A percentile compares a stretch with the other conserved stretches of the same genome.
phyloP scores from a whole-genome alignment of 1,140 invertebrate species.

The Ceratoteleas bidentatus region DNA sequence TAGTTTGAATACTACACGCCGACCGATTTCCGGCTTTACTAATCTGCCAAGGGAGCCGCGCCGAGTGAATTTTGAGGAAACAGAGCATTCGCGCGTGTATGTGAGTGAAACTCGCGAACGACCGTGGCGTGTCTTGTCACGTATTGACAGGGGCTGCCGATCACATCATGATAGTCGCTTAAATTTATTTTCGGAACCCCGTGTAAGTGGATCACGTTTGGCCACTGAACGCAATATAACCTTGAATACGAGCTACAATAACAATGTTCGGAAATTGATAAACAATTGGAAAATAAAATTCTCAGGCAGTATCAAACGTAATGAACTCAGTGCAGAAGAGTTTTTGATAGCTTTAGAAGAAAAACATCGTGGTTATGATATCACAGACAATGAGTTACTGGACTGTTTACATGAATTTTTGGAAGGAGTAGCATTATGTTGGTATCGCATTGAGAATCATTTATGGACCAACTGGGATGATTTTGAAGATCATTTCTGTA shows the following conservation, averaged over 20 bases:
- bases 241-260: not conserved
- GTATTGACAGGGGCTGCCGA: no score
- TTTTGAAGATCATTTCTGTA: conserved; percentile 17
- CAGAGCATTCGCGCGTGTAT: no score
- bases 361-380: conserved; percentile 9
- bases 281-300: conserved; percentile 4
- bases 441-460: conserved; percentile 11
- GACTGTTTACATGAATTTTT: conserved; percentile 5
- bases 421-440: conserved; percentile 7
- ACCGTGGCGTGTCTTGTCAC: no score
- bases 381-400: conserved; percentile 13
- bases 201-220: no score
- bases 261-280: not conserved
- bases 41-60: no score
- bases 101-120: no score
- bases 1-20: no score
- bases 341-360: conserved; percentile 2
- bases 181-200: no score
- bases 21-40: no score
- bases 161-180: no score
- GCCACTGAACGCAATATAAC: no score
- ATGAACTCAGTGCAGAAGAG: conserved; percentile 3
- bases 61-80: no score
- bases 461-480: not conserved
- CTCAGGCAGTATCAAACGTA: not conserved